Evolutionary conservation across 2,797 vertebrate species (phyloP).

Genomic region (Protosalanx chinensis): DNA sequence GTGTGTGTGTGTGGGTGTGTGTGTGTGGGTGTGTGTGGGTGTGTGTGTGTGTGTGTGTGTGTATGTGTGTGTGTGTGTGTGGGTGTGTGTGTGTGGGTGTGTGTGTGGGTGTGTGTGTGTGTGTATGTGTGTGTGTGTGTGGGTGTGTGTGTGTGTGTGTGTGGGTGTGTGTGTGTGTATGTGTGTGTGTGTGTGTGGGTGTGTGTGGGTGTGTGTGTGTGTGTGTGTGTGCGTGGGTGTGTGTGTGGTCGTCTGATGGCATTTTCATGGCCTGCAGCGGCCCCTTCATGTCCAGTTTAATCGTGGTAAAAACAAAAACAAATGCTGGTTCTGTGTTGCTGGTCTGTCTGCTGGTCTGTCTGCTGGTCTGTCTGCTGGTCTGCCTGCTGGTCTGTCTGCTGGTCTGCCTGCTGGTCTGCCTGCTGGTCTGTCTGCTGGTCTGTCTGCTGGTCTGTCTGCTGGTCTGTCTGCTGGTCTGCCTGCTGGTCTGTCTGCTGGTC

Average conservation of each 20-base stretch:
- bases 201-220: constrained; percentile 1
- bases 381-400: no score
- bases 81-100: constrained; percentile 10
- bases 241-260: not conserved
- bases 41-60: constrained; percentile 8
- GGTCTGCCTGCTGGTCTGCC: no score
- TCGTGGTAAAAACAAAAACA: constrained; percentile 27
- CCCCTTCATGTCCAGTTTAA: constrained; percentile 39
- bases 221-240: constrained; percentile 11
- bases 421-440: constrained; percentile 6
- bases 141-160: not conserved
- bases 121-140: constrained; percentile 9
- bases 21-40: not conserved
- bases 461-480: no score
- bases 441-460: not conserved
- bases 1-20: not conserved
- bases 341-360: constrained; percentile 4
- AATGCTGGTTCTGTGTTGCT: constrained; percentile 20
- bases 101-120: constrained; percentile 9
- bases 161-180: constrained; percentile 7
- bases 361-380: constrained; percentile 4
- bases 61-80: constrained; percentile 12
- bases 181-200: not conserved
- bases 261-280: constrained; percentile 20
- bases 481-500: constrained; percentile 6